Percentiles rank a stretch among this genome's conserved stretches.
Conservation (phyloP, 2,888 invertebrate genomes). For the Drosophila helvetica region DNA sequence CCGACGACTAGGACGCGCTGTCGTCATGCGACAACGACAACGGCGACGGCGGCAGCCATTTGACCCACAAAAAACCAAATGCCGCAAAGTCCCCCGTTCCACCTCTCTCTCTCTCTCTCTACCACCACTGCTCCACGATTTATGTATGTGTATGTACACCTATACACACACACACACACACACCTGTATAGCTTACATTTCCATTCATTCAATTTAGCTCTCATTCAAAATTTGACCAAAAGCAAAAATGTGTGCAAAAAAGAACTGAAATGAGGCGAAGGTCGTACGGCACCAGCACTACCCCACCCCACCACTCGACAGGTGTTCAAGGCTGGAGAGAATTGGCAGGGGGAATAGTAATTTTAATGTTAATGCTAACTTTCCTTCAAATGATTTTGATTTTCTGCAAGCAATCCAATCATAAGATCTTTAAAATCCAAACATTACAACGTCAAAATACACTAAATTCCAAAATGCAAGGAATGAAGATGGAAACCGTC, state of each 20-base stretch:
- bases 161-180: conserved; percentile 4
- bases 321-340: background rate
- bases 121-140: background rate
- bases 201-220: conserved; percentile 48
- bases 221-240: conserved; percentile 32
- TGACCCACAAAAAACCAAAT: conserved; percentile 66
- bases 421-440: too few species aligned
- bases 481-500: too few species aligned
- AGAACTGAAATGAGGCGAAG: conserved; percentile 14
- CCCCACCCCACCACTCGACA: background rate
- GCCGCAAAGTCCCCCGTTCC: conserved; percentile 39
- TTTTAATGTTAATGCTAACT: too few species aligned
- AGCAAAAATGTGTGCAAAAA: conserved; percentile 14
- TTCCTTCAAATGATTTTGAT: background rate
- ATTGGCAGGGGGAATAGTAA: background rate
- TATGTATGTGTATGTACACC: background rate
- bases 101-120: background rate
- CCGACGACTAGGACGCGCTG: conserved; percentile 10
- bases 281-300: conserved; percentile 4
- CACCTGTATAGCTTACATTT: conserved; percentile 24
- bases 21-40: conserved; percentile 10
- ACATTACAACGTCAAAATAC: too few species aligned
- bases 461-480: too few species aligned
- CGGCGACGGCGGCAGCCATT: conserved; percentile 53
- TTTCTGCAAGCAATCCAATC: too few species aligned